These are phyloP conservation scores for Gymnobelideus leadbeateri DNA, from an alignment of 2,113 vertebrate genomes.

Conservation along the genomic window DNA sequence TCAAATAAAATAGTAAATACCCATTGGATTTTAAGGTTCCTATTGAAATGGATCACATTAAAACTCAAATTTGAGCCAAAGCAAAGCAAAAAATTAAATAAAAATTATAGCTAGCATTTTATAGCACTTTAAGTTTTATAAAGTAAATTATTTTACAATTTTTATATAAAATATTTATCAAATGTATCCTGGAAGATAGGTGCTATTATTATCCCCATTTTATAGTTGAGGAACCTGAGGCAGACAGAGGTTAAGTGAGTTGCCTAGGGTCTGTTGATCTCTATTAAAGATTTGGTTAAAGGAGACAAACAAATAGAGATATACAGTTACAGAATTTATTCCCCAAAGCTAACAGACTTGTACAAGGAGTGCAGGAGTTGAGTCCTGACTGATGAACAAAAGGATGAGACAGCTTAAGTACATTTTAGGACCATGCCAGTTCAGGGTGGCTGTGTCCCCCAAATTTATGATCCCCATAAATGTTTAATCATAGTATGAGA, in stretches of 20 bases:
- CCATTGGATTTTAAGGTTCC: background rate
- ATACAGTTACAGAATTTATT: too few relatives aligned
- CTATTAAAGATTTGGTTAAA: too few relatives aligned
- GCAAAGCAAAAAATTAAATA: background rate
- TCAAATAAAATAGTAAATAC: background rate
- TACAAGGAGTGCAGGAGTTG: too few relatives aligned
- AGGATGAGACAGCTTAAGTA: too few relatives aligned
- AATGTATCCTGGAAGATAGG: background rate
- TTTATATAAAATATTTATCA: background rate
- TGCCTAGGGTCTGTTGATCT: too few relatives aligned
- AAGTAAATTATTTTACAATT: background rate
- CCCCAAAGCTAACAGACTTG: too few relatives aligned
- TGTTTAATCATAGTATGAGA: too few relatives aligned
- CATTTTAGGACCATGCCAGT: too few relatives aligned
- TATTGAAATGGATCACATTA: background rate
- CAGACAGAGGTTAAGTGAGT: background rate
- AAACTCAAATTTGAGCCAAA: background rate
- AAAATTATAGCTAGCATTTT: background rate
- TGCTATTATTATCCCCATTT: background rate
- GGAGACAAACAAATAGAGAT: too few relatives aligned
- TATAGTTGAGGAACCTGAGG: background rate
- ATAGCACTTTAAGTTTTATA: background rate
- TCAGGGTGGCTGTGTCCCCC: too few relatives aligned
- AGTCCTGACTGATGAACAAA: too few relatives aligned
- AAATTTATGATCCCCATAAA: too few relatives aligned